phyloP scores from a whole-genome alignment of 2,113 vertebrate species.

The Ceyx margarethae region DNA sequence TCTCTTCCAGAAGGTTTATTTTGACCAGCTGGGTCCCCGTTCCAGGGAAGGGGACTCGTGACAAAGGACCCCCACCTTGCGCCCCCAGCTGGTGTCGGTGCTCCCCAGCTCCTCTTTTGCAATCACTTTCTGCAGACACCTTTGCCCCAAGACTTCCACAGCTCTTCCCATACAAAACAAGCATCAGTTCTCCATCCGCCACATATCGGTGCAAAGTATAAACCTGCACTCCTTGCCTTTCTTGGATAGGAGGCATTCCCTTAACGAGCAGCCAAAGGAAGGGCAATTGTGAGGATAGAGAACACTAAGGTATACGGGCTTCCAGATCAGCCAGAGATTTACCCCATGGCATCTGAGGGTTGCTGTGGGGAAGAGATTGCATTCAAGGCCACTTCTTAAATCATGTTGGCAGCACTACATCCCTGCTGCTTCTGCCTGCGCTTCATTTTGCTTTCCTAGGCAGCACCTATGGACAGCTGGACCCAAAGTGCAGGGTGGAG shows the following conservation, averaged over 20 bases:
- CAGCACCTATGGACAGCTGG: background rate
- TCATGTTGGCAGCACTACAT: background rate
- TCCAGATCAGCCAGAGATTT: background rate
- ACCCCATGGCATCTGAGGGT: rapidly evolving
- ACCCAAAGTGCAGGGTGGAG: background rate
- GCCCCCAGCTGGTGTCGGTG: rapidly evolving
- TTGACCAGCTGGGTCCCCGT: background rate
- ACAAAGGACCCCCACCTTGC: rapidly evolving
- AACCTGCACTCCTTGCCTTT: background rate
- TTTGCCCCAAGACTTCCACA: background rate
- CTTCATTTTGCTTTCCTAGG: rapidly evolving
- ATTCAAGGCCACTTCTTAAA: too few relatives aligned
- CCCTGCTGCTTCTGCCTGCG: background rate
- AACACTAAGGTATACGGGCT: rapidly evolving
- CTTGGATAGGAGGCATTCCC: rapidly evolving
- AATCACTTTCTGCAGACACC: background rate
- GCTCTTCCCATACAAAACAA: background rate
- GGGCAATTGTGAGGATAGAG: background rate
- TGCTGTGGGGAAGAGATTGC: background rate
- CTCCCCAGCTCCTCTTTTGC: background rate
- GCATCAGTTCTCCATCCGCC: background rate
- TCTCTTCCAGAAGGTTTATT: background rate
- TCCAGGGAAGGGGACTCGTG: rapidly evolving
- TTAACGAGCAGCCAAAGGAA: background rate
- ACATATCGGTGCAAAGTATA: background rate